A percentile compares a stretch with the other conserved stretches of the same genome.
phyloP scores from a whole-genome alignment of 2,888 invertebrate genomes.

The Idaea dimidiata region DNA sequence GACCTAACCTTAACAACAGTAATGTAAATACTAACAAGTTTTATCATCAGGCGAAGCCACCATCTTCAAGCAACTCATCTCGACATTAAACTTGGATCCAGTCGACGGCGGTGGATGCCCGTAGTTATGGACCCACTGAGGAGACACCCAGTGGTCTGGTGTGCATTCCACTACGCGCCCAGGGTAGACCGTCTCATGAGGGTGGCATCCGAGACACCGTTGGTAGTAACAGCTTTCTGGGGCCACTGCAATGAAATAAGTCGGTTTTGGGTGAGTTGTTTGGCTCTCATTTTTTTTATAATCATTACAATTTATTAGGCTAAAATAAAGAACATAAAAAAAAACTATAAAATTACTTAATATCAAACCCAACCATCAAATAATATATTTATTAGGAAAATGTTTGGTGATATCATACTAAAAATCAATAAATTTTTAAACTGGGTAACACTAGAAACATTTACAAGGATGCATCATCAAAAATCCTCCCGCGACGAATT shows the following conservation, averaged over 20 bases:
- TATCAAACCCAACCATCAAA: too few relatives aligned
- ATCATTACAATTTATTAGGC: too few relatives aligned
- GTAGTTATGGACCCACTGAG: conserved; percentile 67
- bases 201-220: conserved; percentile 64
- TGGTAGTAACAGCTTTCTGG: conserved; percentile 66
- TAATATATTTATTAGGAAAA: too few relatives aligned
- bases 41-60: conserved; percentile 72
- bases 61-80: conserved; percentile 71
- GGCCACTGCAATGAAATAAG: conserved; percentile 40
- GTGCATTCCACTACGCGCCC: conserved; percentile 55
- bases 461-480: too few relatives aligned
- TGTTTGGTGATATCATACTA: too few relatives aligned
- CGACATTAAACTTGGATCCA: conserved; percentile 61
- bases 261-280: not conserved
- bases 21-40: conserved; percentile 51
- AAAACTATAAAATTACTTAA: too few relatives aligned
- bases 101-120: conserved; percentile 69
- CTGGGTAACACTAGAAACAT: too few relatives aligned
- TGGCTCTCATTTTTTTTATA: too few relatives aligned
- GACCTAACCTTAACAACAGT: not conserved
- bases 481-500: too few relatives aligned
- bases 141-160: conserved; percentile 65
- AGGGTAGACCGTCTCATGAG: conserved; percentile 47
- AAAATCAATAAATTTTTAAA: too few relatives aligned
- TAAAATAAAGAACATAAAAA: too few relatives aligned